These are phyloP conservation scores for Rhopalosiphum maidis DNA, from an alignment of 1,140 invertebrate species.

Conservation along the genomic window DNA sequence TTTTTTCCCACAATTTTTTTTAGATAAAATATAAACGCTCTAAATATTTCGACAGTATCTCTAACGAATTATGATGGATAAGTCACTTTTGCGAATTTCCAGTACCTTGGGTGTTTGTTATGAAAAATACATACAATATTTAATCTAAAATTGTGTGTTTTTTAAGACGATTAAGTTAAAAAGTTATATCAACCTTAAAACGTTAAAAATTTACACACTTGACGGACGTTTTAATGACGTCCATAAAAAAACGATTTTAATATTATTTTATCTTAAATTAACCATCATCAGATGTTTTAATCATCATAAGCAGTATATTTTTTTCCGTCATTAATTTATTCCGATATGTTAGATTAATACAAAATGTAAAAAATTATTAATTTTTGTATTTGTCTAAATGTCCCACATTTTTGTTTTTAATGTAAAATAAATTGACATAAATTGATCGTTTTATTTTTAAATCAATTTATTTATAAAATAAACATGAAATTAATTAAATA, in stretches of 20 bases:
- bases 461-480: neutral
- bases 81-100: neutral
- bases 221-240: neutral
- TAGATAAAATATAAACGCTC: neutral
- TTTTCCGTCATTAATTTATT: neutral
- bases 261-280: neutral
- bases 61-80: constrained; percentile 8
- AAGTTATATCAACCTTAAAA: neutral
- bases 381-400: too few species aligned
- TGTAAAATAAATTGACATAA: neutral
- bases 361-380: neutral
- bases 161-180: neutral
- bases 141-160: neutral
- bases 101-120: neutral
- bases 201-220: neutral
- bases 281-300: neutral
- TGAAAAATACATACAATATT: neutral
- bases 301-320: neutral
- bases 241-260: neutral
- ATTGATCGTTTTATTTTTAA: neutral
- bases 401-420: too few species aligned
- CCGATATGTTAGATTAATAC: neutral
- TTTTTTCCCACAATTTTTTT: neutral
- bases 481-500: neutral
- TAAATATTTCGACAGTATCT: neutral